Percentiles rank a stretch among this genome's conserved stretches.
phyloP scores from a whole-genome alignment of 2,797 vertebrate species.

The Sciurus vulgaris region DNA sequence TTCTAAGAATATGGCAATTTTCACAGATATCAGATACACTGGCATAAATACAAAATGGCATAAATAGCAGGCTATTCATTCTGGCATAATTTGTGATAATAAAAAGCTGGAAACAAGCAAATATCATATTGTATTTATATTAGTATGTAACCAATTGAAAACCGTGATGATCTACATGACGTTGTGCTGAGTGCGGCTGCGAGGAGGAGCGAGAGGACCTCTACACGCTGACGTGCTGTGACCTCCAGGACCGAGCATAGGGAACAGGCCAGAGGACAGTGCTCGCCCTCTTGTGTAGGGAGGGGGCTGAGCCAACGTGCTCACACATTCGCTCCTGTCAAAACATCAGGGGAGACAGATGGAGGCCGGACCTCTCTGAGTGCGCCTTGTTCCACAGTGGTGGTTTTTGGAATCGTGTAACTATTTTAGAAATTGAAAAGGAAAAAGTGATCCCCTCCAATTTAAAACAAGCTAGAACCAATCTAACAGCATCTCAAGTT shows the following conservation, averaged over 20 bases:
- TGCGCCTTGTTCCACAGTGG: not conserved
- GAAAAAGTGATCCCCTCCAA: not conserved
- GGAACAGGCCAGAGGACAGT: not conserved
- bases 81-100: not conserved
- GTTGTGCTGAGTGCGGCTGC: not conserved
- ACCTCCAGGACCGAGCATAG: not conserved
- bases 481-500: not conserved
- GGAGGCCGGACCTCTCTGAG: not conserved
- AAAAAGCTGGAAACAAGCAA: not conserved
- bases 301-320: not conserved
- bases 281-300: not conserved
- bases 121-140: too few relatives aligned
- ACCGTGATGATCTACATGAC: not conserved
- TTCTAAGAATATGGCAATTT: not conserved
- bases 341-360: not conserved
- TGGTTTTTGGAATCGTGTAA: not conserved
- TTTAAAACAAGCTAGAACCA: slow-evolving; percentile 24
- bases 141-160: not conserved
- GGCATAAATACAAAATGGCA: slow-evolving; percentile 1
- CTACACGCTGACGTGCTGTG: not conserved
- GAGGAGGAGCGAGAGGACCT: not conserved
- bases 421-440: not conserved
- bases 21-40: not conserved
- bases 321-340: not conserved
- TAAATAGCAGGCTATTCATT: not conserved